Conservation (phyloP, 2,113 vertebrate species). For the Synodontis membranacea region DNA sequence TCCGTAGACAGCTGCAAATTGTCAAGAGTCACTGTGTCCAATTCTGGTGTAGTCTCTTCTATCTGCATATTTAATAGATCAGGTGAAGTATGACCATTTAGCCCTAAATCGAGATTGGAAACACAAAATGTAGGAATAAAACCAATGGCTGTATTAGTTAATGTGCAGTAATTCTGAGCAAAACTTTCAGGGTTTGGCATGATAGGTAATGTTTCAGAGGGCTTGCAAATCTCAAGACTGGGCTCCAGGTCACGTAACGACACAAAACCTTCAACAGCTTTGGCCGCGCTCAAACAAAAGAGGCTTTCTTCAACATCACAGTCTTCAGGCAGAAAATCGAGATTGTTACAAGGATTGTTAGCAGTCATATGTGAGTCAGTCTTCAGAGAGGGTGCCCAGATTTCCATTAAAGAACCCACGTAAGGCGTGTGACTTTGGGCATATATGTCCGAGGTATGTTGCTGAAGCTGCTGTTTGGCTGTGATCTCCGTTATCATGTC, state of each 20-base stretch:
- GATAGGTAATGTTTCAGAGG: background rate
- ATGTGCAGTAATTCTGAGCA: conserved; percentile 45
- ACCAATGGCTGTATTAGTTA: conserved; percentile 27
- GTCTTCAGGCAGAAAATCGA: conserved; percentile 11
- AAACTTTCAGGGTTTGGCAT: background rate
- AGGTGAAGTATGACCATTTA: background rate
- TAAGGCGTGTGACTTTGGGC: conserved; percentile 30
- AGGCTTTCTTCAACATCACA: background rate
- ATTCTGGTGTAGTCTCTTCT: background rate
- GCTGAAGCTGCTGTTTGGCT: background rate
- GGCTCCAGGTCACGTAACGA: conserved; percentile 30
- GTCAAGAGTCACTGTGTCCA: conserved; percentile 28
- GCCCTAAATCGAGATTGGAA: background rate
- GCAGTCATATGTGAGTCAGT: background rate
- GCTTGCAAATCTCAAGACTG: background rate
- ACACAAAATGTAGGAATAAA: conserved; percentile 34
- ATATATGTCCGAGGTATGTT: background rate
- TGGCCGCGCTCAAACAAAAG: background rate
- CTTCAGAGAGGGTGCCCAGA: conserved; percentile 13
- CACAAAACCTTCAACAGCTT: background rate
- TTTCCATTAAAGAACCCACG: conserved; percentile 34
- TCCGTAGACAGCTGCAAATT: conserved; percentile 29
- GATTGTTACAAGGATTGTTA: conserved; percentile 1
- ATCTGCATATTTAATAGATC: background rate
- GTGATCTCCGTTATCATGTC: conserved; percentile 37